phyloP scores from a whole-genome alignment of 1,140 invertebrate genomes.

The Panagrolaimus sp. region DNA sequence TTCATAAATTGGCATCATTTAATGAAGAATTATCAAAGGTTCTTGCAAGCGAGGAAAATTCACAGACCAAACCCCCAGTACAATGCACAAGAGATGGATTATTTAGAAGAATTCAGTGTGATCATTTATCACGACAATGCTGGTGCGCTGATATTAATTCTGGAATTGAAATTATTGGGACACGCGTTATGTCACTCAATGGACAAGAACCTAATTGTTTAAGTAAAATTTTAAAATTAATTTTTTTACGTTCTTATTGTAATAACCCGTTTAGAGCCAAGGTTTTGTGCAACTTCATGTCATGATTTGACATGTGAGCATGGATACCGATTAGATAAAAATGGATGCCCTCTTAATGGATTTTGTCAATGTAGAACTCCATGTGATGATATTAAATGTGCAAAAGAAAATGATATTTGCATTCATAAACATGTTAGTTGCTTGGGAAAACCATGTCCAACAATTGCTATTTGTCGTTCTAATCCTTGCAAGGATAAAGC shows the following conservation, averaged over 20 bases:
- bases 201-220: slow-evolving; percentile 25
- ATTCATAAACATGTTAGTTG: slow-evolving; percentile 33
- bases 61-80: slow-evolving; percentile 18
- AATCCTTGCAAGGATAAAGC: slow-evolving; percentile 13
- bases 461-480: slow-evolving; percentile 23
- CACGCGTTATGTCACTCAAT: slow-evolving; percentile 22
- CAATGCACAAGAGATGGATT: slow-evolving; percentile 26
- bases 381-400: slow-evolving; percentile 44
- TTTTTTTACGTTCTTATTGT: too few relatives aligned
- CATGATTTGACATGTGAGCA: slow-evolving; percentile 28
- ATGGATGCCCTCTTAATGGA: slow-evolving; percentile 45
- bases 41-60: slow-evolving; percentile 10
- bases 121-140: slow-evolving; percentile 38
- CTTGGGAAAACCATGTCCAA: slow-evolving; percentile 29
- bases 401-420: slow-evolving; percentile 36
- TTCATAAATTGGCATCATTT: slow-evolving; percentile 35
- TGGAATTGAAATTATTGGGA: slow-evolving; percentile 36
- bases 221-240: slow-evolving; percentile 14
- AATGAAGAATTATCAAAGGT: slow-evolving; percentile 28
- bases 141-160: slow-evolving; percentile 41
- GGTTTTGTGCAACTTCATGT: slow-evolving; percentile 32
- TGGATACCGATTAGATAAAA: slow-evolving; percentile 38
- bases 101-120: slow-evolving; percentile 34
- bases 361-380: slow-evolving; percentile 41
- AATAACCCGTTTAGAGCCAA: slow-evolving; percentile 27